Conservation (phyloP, 2,888 invertebrate genomes). For the Leucophenga montana region DNA sequence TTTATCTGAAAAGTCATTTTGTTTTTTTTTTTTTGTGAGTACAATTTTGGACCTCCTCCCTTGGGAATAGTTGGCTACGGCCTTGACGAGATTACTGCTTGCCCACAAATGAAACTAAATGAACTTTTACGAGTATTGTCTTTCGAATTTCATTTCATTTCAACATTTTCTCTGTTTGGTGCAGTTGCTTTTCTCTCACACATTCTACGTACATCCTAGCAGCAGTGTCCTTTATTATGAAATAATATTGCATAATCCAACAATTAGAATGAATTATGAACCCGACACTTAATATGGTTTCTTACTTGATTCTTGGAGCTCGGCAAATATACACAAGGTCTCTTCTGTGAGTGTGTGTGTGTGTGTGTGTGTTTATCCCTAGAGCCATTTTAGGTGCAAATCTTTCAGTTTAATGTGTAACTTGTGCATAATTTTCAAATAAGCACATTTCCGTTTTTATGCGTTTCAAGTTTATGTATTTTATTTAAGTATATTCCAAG, state of each 20-base stretch:
- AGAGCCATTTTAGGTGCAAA: not conserved
- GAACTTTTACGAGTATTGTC: too few relatives aligned
- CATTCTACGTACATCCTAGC: slow-evolving; percentile 33
- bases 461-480: not conserved
- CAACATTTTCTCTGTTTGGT: too few relatives aligned
- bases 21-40: too few relatives aligned
- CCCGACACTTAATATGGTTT: slow-evolving; percentile 2
- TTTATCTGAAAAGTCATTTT: too few relatives aligned
- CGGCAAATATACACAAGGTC: too few relatives aligned
- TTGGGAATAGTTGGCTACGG: too few relatives aligned
- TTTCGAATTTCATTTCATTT: too few relatives aligned
- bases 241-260: slow-evolving; percentile 15
- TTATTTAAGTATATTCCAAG: too few relatives aligned
- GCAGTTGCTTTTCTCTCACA: too few relatives aligned
- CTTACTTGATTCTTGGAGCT: not conserved
- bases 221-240: not conserved
- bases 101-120: too few relatives aligned
- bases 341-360: not conserved
- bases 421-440: slow-evolving; percentile 7
- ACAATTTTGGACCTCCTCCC: too few relatives aligned
- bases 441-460: not conserved
- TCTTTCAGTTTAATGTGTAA: slow-evolving; percentile 1
- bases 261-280: slow-evolving; percentile 19
- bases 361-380: not conserved
- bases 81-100: too few relatives aligned